Evolutionary conservation across 2,797 vertebrate species (phyloP).

Genomic region (Clarias pachynema): DNA sequence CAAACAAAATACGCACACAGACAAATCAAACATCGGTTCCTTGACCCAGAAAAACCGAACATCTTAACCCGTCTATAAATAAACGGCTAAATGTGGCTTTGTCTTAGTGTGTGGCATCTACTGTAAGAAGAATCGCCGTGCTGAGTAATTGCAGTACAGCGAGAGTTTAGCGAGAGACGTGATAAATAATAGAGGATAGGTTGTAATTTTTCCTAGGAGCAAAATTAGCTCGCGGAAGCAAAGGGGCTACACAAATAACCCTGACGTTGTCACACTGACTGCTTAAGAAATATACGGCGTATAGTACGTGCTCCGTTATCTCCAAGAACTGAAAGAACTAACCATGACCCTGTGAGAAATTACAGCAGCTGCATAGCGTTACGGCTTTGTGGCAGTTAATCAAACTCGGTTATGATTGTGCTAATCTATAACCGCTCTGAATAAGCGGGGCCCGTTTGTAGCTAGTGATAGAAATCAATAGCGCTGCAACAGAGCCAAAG

Average conservation of each 20-base stretch:
- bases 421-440: conserved; percentile 25
- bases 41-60: neutral
- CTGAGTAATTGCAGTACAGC: conserved; percentile 42
- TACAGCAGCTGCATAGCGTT: neutral
- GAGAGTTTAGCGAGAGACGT: conserved; percentile 20
- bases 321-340: neutral
- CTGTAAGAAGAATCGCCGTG: conserved; percentile 40
- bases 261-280: conserved; percentile 10
- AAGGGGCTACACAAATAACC: conserved; percentile 28
- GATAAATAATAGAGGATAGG: conserved; percentile 43
- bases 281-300: neutral
- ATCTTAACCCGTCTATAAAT: conserved; percentile 29
- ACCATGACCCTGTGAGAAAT: neutral
- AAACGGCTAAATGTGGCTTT: conserved; percentile 27
- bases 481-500: neutral
- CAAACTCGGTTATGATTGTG: conserved; percentile 35
- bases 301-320: neutral
- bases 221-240: conserved; percentile 38
- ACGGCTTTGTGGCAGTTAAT: conserved; percentile 12
- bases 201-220: conserved; percentile 37
- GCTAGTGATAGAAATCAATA: conserved; percentile 2
- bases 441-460: conserved; percentile 4
- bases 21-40: neutral
- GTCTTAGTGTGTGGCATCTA: conserved; percentile 20
- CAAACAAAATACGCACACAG: neutral